Evolutionary conservation across 2,113 vertebrate species (phyloP).

Genomic region (Gnathonemus longibarbis): DNA sequence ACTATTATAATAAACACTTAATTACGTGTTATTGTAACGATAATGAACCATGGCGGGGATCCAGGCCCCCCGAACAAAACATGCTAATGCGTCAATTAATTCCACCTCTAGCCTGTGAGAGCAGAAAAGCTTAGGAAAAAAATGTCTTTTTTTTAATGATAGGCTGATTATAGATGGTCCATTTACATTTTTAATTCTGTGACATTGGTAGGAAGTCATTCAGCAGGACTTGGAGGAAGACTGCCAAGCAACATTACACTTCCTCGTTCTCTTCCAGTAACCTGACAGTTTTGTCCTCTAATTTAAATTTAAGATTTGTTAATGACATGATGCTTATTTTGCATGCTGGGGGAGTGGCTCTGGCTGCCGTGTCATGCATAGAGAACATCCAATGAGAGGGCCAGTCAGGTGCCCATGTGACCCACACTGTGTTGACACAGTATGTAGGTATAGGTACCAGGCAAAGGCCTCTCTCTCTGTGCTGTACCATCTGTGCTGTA

Average conservation of each 20-base stretch:
- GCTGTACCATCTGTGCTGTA: background rate
- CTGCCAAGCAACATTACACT: background rate
- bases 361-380: background rate
- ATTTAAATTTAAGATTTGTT: background rate
- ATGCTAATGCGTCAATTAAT: slow-evolving; percentile 33
- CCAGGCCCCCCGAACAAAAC: slow-evolving; percentile 25
- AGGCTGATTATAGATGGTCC: slow-evolving; percentile 16
- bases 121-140: slow-evolving; percentile 1
- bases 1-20: slow-evolving; percentile 34
- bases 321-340: background rate
- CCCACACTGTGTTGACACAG: background rate
- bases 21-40: slow-evolving; percentile 34
- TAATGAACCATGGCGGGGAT: slow-evolving; percentile 28
- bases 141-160: slow-evolving; percentile 24
- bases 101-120: slow-evolving; percentile 7
- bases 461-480: background rate
- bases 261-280: background rate
- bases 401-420: background rate
- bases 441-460: background rate
- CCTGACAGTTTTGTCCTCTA: background rate
- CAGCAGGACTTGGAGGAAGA: background rate
- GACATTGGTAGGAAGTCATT: background rate
- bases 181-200: slow-evolving; percentile 31
- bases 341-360: background rate
- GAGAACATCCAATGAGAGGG: background rate